Evolutionary conservation across 2,113 vertebrate species (phyloP), one percentile per base, ranked within the genome.

Genomic region (Xenopus laevis): DNA sequence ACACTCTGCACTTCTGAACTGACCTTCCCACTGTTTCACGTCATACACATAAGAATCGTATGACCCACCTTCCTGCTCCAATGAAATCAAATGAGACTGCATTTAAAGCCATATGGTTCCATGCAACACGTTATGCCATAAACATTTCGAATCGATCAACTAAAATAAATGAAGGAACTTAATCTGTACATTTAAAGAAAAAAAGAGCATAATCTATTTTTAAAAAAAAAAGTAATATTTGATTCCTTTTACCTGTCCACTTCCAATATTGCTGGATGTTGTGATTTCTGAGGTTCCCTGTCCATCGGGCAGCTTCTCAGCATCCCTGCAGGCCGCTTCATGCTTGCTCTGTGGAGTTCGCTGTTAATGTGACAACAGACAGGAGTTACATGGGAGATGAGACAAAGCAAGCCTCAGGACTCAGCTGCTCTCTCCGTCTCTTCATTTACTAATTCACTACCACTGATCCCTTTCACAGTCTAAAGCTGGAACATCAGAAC

Each of bases 331-430:
- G 74, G 79, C 77, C 4, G 87, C 68, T 63, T 94, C 93, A 78
- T 92, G 89, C 82, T 93, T 95, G 84, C 57, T 91, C 84, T 94
- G 90, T 80, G 87, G 81, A 68, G 84, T 70, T 80, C 89, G 91
- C 92, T 93, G 88, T 83, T 81, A 89, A 91, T 9, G 16, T 0
- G 85, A 80, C 71, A 87, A 50, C 83, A 78, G 79, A 6, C 30
- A 70, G 59, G 79, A 79, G 85, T 87, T 80, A 90, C 45, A 82
- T 8, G 68, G 4, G 79, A 75, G 84, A 83, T 3, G 0, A 59
- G 18, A 77, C 59, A 77, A 77, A 74, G 62, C 12, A 50, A 7
- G 7, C 40, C 72, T 81, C 67, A 79, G 30, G 18, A 80, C 50
- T 74, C 60, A 76, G 74, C 13, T 78, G 78, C 65, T 63, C 78